A percentile compares a stretch with the other conserved stretches of the same genome.
phyloP scores from a whole-genome alignment of 2,797 vertebrate species.

The Crocodylus rhombifer region DNA sequence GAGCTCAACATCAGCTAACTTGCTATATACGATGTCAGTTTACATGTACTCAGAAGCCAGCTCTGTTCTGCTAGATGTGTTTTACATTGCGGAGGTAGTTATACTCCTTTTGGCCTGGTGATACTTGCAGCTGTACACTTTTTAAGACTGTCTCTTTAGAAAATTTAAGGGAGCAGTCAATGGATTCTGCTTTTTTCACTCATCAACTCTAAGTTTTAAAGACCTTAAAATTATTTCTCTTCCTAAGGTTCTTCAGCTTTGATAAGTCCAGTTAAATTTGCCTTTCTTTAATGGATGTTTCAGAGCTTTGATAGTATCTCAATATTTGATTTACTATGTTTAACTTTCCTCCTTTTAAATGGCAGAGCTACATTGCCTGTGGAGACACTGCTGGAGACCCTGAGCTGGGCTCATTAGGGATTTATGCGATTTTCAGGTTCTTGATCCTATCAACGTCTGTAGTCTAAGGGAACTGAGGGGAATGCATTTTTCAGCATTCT shows the following conservation, averaged over 20 bases:
- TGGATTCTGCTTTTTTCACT: accelerated
- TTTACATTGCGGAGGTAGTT: accelerated
- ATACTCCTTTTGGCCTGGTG: neutral
- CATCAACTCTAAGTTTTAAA: neutral
- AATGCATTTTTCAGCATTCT: neutral
- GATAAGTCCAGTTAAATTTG: neutral
- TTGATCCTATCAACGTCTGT: neutral
- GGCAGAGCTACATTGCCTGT: neutral
- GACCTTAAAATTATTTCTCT: neutral
- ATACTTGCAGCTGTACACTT: accelerated
- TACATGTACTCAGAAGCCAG: accelerated
- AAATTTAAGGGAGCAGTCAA: accelerated
- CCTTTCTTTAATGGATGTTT: neutral
- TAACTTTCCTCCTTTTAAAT: neutral
- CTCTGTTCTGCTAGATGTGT: accelerated
- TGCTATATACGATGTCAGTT: accelerated
- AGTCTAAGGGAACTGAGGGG: accelerated
- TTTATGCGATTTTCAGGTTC: neutral
- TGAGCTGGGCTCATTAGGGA: neutral
- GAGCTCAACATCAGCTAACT: neutral
- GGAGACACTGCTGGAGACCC: neutral
- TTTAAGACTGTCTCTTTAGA: too few species aligned
- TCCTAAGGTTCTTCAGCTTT: neutral
- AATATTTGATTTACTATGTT: accelerated
- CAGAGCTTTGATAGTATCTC: neutral